These are phyloP conservation scores for Buteo buteo DNA, from an alignment of 2,113 vertebrate genomes.

Conservation along the genomic window DNA sequence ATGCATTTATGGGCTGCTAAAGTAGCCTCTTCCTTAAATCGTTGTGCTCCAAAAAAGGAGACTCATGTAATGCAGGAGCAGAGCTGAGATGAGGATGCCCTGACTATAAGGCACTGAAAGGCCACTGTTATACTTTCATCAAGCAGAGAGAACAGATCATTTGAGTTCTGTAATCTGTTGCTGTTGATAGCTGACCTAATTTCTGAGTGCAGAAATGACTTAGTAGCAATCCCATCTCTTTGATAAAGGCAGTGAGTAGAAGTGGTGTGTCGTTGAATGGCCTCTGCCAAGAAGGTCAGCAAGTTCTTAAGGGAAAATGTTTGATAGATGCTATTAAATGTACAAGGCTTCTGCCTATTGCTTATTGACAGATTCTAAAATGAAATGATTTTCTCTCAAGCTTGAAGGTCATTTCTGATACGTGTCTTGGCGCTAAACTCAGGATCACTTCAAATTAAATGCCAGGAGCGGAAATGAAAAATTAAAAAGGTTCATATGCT, in stretches of 20 bases:
- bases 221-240: conserved; percentile 6
- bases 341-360: conserved; percentile 46
- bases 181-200: conserved; percentile 53
- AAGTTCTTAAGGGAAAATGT: conserved; percentile 52
- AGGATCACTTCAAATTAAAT: conserved; percentile 39
- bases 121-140: neutral
- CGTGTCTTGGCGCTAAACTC: neutral
- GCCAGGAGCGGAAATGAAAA: neutral
- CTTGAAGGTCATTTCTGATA: conserved; percentile 60
- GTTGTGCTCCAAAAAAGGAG: neutral
- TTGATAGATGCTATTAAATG: conserved; percentile 58
- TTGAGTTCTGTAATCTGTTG: neutral
- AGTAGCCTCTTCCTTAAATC: neutral
- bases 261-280: neutral
- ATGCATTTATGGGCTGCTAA: neutral
- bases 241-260: conserved; percentile 31
- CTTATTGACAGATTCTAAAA: conserved; percentile 58
- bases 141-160: neutral
- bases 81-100: neutral
- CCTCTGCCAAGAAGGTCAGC: conserved; percentile 52
- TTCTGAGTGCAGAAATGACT: conserved; percentile 29
- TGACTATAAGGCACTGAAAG: neutral
- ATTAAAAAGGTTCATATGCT: conserved; percentile 9
- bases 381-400: conserved; percentile 52
- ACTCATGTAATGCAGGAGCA: neutral